Evolutionary conservation across 2,888 invertebrate genomes (phyloP).

Genomic region (Emmelina monodactyla): DNA sequence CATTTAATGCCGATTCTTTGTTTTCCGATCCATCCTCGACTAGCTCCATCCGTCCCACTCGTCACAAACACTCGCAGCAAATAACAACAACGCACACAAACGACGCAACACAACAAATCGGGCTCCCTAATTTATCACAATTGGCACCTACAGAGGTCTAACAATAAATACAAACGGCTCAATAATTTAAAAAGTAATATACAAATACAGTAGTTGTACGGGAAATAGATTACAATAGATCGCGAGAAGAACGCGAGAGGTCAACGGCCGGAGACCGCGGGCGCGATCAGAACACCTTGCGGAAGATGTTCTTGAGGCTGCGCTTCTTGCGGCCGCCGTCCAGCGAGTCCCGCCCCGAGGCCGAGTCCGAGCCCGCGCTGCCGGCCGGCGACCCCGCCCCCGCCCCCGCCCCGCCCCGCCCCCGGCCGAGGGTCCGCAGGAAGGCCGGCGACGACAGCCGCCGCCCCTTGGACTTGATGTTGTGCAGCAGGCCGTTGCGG

Average conservation of each 20-base stretch:
- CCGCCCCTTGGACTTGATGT: conserved; percentile 55
- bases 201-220: background rate
- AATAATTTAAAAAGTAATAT: conserved; percentile 23
- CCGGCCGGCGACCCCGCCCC: conserved; percentile 53
- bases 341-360: conserved; percentile 47
- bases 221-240: conserved; percentile 13
- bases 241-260: too few relatives aligned
- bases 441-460: conserved; percentile 69
- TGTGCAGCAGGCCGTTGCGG: conserved; percentile 57
- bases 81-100: conserved; percentile 17
- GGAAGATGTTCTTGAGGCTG: conserved; percentile 78
- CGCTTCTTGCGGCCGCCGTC: conserved; percentile 64
- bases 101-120: conserved; percentile 38
- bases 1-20: conserved; percentile 60
- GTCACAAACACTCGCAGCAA: conserved; percentile 17
- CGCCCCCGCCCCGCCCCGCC: too few relatives aligned
- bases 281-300: conserved; percentile 78
- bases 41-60: conserved; percentile 25
- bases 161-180: conserved; percentile 30
- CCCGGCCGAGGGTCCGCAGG: conserved; percentile 62
- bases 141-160: conserved; percentile 59
- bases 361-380: conserved; percentile 55
- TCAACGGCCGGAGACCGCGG: too few relatives aligned
- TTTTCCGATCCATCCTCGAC: conserved; percentile 34
- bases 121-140: conserved; percentile 62